phyloP scores from a whole-genome alignment of 2,797 vertebrate genomes.

The Malacoraja senta region DNA sequence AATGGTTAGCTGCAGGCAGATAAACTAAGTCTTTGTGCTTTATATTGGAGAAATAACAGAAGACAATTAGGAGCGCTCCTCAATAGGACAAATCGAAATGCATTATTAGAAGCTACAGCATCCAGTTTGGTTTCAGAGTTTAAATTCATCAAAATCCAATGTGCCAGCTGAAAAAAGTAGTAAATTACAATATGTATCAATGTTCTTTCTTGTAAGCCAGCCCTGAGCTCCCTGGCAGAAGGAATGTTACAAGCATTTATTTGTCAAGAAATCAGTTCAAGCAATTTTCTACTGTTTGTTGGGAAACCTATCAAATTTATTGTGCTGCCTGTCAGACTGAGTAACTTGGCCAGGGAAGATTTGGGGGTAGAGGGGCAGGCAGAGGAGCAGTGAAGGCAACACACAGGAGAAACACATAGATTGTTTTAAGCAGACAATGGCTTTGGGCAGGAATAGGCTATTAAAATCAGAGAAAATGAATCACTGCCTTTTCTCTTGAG shows the following conservation, averaged over 20 bases:
- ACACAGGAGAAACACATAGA: not conserved
- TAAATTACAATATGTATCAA: not conserved
- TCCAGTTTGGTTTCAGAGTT: not conserved
- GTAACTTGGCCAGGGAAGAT: not conserved
- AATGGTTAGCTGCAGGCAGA: not conserved
- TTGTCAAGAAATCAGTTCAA: not conserved
- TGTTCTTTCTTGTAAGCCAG: not conserved
- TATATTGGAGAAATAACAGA: not conserved
- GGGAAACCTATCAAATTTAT: not conserved
- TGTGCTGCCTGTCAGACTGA: not conserved
- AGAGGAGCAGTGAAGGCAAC: not conserved
- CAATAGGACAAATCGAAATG: not conserved
- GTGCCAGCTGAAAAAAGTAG: not conserved
- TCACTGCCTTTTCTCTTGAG: not conserved
- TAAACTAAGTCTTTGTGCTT: not conserved
- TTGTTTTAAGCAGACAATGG: not conserved
- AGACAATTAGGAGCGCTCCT: not conserved
- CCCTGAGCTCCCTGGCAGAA: not conserved
- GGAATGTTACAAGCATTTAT: not conserved
- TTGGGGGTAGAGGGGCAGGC: no score
- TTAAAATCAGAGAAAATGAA: not conserved
- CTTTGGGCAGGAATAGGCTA: not conserved
- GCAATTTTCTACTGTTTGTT: not conserved
- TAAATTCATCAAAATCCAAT: not conserved
- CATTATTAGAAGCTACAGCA: not conserved